Base-by-base conservation (phyloP, 1,140 invertebrate genomes). In the Cyclargus thomasi region DNA sequence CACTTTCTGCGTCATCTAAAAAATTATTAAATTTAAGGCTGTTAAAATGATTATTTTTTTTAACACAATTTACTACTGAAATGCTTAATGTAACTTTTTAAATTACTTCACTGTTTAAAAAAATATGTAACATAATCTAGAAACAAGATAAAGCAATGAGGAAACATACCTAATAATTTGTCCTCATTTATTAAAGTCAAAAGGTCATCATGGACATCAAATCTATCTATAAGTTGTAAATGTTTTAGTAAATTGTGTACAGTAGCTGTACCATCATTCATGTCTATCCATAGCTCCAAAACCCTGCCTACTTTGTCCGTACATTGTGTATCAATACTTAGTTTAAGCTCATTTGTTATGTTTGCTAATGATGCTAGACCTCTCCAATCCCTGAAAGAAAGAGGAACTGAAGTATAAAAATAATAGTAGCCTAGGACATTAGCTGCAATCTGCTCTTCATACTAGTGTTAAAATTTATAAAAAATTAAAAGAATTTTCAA, bases 141-240 rank as follows among this genome's bases (percentile, higher is more conserved):
- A n/a, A 59, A 59, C 10, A 1, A 21, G 18, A 59, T 11, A 59
- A 20, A 21, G 7, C 53, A 55, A 55, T 4, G 7, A 55, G n/a
- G 53, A 55, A 17, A 18, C 3, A 35, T 69, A 86, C 83, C 77
- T 57, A 79, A 62, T 59, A 86, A 73, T 63, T 71, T 71, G 35
- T 79, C 75, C 72, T 77, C 79, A 92, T 92, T 91, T 66, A 93
- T 82, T 14, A 93, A 75, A 22, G 84, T 72, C 64, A 80, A 65
- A 20, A 91, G 80, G 78, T 95, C 94, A 73, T 94, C 92, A 17
- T 93, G 75, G 29, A 95, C 88, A 81, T 95, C 94, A 88, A 89
- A 94, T 82, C 95, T 90, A 64, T 95, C 94, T 29, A 95, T 79
- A 67, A 90, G 78, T 69, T 92, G 85, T 22, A 95, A 77, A 72